A percentile compares a stretch with the other conserved stretches of the same genome.
These are phyloP conservation scores for Champsocephalus esox DNA, from an alignment of 2,797 vertebrate genomes.

Conservation along the genomic window DNA sequence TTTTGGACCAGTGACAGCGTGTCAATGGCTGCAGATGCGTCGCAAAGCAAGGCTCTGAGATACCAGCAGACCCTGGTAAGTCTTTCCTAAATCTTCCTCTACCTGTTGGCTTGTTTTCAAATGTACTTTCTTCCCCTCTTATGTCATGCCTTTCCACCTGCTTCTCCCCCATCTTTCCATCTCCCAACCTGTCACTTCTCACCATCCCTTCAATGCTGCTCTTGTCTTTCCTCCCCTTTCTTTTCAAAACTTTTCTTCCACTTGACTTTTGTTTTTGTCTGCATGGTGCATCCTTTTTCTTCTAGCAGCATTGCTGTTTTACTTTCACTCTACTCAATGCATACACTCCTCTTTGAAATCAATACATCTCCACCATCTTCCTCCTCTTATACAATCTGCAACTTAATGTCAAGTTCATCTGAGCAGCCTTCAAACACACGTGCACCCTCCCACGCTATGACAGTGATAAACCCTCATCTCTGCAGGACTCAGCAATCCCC, in stretches of 20 bases:
- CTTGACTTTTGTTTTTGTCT: constrained; percentile 2
- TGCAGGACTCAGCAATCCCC: constrained; percentile 1
- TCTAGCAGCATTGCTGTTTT: constrained; percentile 4
- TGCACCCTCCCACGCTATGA: constrained; percentile 38
- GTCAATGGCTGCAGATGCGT: constrained; percentile 92
- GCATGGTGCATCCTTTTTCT: not conserved
- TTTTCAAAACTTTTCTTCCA: constrained; percentile 2
- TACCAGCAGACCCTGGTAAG: constrained; percentile 94
- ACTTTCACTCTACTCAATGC: constrained; percentile 18
- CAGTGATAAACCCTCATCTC: constrained; percentile 43
- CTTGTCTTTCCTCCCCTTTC: constrained; percentile 47
- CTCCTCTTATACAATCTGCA: constrained; percentile 16
- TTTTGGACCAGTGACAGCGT: constrained; percentile 88
- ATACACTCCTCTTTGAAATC: constrained; percentile 21
- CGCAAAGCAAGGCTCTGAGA: constrained; percentile 89
- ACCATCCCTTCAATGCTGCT: constrained; percentile 40
- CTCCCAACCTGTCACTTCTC: constrained; percentile 37
- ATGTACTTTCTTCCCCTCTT: not conserved
- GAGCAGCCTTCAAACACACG: constrained; percentile 24
- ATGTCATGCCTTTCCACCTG: constrained; percentile 12
- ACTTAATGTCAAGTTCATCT: constrained; percentile 43
- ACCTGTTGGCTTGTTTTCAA: constrained; percentile 32
- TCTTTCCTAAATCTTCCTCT: constrained; percentile 52
- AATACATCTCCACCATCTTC: not conserved
- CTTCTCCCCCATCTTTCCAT: constrained; percentile 30